Base-by-base conservation (phyloP, 1,140 invertebrate genomes). In the Polyergus mexicanus region DNA sequence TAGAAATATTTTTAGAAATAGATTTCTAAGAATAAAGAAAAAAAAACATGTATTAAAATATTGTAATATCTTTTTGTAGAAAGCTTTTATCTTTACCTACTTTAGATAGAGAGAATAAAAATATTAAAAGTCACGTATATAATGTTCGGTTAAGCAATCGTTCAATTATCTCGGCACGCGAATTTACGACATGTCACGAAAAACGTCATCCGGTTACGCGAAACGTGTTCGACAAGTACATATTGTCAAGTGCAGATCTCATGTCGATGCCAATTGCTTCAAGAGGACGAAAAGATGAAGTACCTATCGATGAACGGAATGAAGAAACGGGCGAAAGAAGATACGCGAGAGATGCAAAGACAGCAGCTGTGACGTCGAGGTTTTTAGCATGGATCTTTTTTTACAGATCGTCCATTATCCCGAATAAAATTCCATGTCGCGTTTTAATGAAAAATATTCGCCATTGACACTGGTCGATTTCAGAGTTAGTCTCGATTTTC, bases 391-490 rank as follows among this genome's bases (percentile, higher is more conserved):
- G 16, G 16, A n/a, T 54, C 19, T 78, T 68, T 51, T 51, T 51
- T 51, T 68, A 32, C 65, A 35, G 19, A 80, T 0, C 76, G 19
- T n/a, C 1, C 62, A 32, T 66, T 41, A 81, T 44, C 2, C 44
- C 16, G 32, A 81, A 32, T 32, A 32, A 56, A 71, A 56, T 19
- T n/a, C 3, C 22, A 25, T 25, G 78, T 35, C 25, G 32, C 38
- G 8, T 44, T 71, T 81, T 58, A 78, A 78, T 71, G 78, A 41
- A 81, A 81, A 72, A 80, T 80, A 80, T 80, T 80, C 62, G 32
- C 63, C 8, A 8, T 25, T 41, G 38, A 5, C 8, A 8, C 35
- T 41, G 38, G 10, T 69, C 32, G 11, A 81, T 38, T 71, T 66
- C n/a, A 51, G 25, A 22, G 13, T 44, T 8, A 0, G 41, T 13